A percentile compares a stretch with the other conserved stretches of the same genome.
phyloP scores from a whole-genome alignment of 2,797 vertebrate genomes.

The Neoniphon sammara region DNA sequence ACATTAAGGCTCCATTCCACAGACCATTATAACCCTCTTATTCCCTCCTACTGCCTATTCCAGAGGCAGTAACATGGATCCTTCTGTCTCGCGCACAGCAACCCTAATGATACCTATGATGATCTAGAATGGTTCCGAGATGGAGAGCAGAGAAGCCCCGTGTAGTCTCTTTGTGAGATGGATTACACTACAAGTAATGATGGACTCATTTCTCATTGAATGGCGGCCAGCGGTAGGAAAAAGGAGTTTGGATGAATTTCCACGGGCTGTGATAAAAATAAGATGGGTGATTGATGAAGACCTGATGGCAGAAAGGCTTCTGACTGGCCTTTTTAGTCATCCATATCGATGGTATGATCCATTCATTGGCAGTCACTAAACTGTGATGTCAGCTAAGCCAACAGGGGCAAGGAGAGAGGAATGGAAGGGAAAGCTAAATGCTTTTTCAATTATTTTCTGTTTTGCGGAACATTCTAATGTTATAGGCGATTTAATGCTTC shows the following conservation, averaged over 20 bases:
- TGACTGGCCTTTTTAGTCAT: background rate
- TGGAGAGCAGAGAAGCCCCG: background rate
- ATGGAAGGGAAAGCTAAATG: too few species aligned
- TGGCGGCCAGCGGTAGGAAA: constrained; percentile 6
- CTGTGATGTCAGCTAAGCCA: too few species aligned
- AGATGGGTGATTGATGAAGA: constrained; percentile 26
- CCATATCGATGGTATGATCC: too few species aligned
- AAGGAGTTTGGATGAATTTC: constrained; percentile 20
- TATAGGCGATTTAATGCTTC: too few species aligned
- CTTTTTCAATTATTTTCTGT: too few species aligned
- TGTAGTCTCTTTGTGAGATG: constrained; percentile 30
- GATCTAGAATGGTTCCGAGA: constrained; percentile 18
- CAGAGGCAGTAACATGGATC: constrained; percentile 8
- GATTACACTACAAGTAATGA: constrained; percentile 35
- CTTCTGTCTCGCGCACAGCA: background rate
- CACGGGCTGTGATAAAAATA: background rate
- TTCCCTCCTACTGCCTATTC: constrained; percentile 9
- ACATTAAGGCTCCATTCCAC: constrained; percentile 33
- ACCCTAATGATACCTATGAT: constrained; percentile 12
- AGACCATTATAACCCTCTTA: constrained; percentile 21
- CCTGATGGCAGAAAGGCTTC: background rate
- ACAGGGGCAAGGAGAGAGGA: too few species aligned
- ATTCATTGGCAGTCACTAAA: too few species aligned
- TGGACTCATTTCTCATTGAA: constrained; percentile 35
- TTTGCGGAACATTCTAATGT: too few species aligned